Evolutionary conservation across 1,140 invertebrate genomes (phyloP).

Genomic region (Portunus trituberculatus): DNA sequence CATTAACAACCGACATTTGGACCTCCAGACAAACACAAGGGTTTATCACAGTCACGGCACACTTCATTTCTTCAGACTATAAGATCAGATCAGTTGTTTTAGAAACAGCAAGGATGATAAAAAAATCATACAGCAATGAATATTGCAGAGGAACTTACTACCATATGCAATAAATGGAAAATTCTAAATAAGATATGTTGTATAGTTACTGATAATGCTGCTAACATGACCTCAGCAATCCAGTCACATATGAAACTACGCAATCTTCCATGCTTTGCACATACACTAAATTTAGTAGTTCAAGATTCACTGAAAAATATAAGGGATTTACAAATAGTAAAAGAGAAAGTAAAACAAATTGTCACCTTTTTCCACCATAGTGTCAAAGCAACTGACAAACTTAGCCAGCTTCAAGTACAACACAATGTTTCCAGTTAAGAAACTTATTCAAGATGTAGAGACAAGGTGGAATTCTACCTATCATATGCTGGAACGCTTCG

Average conservation of each 20-base stretch:
- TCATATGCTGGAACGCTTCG: conserved; percentile 40
- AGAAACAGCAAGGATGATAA: conserved; percentile 3
- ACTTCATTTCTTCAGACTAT: conserved; percentile 27
- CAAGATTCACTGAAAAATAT: conserved; percentile 2
- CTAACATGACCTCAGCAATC: conserved; percentile 31
- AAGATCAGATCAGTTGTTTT: background rate
- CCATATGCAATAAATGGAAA: conserved; percentile 13
- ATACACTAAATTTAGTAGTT: conserved; percentile 39
- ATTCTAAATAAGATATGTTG: conserved; percentile 20
- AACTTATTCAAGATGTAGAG: conserved; percentile 53
- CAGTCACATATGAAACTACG: background rate
- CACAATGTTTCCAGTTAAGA: conserved; percentile 38
- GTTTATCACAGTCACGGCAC: conserved; percentile 31
- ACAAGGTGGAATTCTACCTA: conserved; percentile 45
- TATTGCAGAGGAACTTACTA: background rate
- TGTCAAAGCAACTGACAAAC: background rate
- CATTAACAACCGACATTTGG: conserved; percentile 37
- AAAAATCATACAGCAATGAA: background rate
- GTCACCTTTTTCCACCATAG: conserved; percentile 30
- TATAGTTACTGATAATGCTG: no score
- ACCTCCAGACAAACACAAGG: conserved; percentile 17
- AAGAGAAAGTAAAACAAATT: conserved; percentile 45
- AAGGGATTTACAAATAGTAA: background rate
- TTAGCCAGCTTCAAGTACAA: conserved; percentile 36
- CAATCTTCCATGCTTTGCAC: conserved; percentile 34